Evolutionary conservation across 2,888 invertebrate genomes (phyloP).

Genomic region (Syrphus vitripennis): DNA sequence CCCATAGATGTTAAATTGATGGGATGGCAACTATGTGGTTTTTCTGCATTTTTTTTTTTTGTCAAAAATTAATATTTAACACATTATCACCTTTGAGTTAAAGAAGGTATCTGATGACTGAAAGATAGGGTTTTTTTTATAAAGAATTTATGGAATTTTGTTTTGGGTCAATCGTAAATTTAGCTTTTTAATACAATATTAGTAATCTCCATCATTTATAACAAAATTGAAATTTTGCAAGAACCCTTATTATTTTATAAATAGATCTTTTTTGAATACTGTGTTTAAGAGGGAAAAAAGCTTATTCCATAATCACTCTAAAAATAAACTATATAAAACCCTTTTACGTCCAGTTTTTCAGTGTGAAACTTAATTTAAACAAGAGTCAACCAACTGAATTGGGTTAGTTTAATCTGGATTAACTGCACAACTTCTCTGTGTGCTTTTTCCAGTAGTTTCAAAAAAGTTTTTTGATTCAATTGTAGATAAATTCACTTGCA

Average conservation of each 20-base stretch:
- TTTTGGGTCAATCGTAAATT: background rate
- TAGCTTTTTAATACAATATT: background rate
- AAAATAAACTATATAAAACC: no score
- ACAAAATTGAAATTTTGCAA: background rate
- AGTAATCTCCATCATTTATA: background rate
- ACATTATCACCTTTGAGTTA: slow-evolving; percentile 4
- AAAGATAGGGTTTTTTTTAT: background rate
- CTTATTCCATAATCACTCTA: no score
- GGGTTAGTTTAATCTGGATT: no score
- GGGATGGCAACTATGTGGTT: background rate
- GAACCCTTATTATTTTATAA: background rate
- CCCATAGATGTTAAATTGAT: background rate
- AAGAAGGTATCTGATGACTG: background rate
- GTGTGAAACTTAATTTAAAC: no score
- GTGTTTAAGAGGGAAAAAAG: no score
- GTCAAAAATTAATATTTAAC: slow-evolving; percentile 13
- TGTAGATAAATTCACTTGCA: no score
- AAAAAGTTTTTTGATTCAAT: no score
- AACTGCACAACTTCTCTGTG: no score
- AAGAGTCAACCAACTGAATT: no score
- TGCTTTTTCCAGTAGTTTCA: no score
- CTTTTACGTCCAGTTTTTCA: no score
- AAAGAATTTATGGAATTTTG: background rate
- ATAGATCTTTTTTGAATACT: no score
- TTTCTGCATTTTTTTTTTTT: slow-evolving; percentile 10